phyloP scores from a whole-genome alignment of 2,797 vertebrate genomes.

The Xerus rutilus region DNA sequence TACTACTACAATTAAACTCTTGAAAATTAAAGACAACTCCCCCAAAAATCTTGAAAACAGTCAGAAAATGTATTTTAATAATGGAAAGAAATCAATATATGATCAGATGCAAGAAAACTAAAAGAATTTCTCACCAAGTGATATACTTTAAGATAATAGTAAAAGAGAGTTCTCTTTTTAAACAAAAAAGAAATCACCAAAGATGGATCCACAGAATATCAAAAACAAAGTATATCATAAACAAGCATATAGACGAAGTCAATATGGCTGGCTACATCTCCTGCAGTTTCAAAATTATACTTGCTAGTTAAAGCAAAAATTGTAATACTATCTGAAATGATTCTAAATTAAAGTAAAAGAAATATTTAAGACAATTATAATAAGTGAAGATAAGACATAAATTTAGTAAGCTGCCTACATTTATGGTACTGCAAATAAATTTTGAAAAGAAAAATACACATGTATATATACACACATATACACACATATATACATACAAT shows the following conservation, averaged over 20 bases:
- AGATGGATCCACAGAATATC: not conserved
- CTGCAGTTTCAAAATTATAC: not conserved
- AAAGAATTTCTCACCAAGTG: not conserved
- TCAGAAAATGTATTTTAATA: not conserved
- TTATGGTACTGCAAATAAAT: not conserved
- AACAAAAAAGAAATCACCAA: not conserved
- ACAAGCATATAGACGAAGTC: not conserved
- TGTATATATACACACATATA: too few species aligned
- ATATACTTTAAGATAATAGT: not conserved
- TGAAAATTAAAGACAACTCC: not conserved
- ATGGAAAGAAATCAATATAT: not conserved
- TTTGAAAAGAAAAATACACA: too few species aligned
- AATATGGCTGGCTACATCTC: not conserved
- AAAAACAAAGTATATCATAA: not conserved
- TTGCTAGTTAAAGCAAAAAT: not conserved
- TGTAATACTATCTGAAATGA: not conserved
- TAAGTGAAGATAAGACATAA: not conserved
- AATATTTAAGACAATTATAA: not conserved
- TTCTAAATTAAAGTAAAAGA: not conserved
- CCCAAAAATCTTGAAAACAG: not conserved
- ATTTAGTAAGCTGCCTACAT: not conserved
- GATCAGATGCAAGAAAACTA: not conserved
- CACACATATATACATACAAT: too few species aligned
- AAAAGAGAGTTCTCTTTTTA: not conserved
- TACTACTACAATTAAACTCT: not conserved